Evolutionary conservation across 2,888 invertebrate genomes (phyloP).

Genomic region (Myathropa florea): DNA sequence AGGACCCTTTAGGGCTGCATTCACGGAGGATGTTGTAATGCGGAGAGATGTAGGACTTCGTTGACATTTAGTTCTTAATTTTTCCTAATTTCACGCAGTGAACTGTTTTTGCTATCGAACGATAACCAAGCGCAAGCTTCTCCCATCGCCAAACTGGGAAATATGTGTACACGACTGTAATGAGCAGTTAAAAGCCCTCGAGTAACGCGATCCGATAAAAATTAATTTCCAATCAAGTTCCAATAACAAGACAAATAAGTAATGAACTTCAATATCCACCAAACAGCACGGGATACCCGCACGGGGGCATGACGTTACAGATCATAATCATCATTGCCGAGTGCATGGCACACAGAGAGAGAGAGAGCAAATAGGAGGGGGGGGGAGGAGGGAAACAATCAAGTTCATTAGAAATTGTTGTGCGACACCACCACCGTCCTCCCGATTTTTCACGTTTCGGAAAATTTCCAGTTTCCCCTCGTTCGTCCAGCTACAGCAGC

Average conservation of each 20-base stretch:
- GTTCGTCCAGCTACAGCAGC: background rate
- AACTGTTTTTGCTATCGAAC: too few relatives aligned
- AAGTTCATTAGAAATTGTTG: conserved; percentile 70
- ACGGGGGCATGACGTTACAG: conserved; percentile 28
- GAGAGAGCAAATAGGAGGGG: background rate
- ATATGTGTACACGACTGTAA: too few relatives aligned
- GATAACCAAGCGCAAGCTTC: too few relatives aligned
- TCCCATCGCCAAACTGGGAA: too few relatives aligned
- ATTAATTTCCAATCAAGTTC: conserved; percentile 63
- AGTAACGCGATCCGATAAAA: conserved; percentile 36
- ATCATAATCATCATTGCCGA: conserved; percentile 64
- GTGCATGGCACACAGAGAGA: background rate
- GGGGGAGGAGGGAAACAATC: conserved; percentile 60
- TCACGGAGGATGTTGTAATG: too few relatives aligned
- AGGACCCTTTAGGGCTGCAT: background rate
- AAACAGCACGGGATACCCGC: conserved; percentile 17
- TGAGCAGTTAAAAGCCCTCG: background rate
- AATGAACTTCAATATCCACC: conserved; percentile 49
- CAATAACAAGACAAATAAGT: conserved; percentile 51
- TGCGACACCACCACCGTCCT: background rate
- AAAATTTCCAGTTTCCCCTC: conserved; percentile 19
- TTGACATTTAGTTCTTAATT: too few relatives aligned
- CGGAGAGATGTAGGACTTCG: too few relatives aligned
- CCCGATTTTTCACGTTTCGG: conserved; percentile 58
- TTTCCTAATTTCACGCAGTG: too few relatives aligned